Evolutionary conservation across 2,797 vertebrate species (phyloP), one percentile per base, ranked within the genome.

Genomic region (Anas acuta): DNA sequence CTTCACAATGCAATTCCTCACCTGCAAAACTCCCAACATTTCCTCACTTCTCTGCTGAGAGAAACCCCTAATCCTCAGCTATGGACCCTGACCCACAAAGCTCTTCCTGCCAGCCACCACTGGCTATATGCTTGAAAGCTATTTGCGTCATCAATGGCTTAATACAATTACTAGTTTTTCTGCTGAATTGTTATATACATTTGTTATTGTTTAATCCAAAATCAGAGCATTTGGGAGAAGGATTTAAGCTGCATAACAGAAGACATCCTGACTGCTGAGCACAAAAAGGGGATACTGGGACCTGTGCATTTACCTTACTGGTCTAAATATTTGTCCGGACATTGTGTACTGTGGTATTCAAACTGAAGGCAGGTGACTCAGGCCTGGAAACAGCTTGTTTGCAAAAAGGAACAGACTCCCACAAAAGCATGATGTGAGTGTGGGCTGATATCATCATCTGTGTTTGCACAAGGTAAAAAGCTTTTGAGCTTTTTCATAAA

Each of bases 381-480:
- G 93, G 51, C 65, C 37, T 89, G 67, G 86, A 95, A 95, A 81
- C 43, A 56, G 33, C 72, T 82, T 89, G 60, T 76, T 82, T 84
- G 60, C 71, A 57, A 18, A 85, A 87, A 85, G 65, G 37, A 84
- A 79, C 19, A 66, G 6, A 90, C 17, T 28, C n/a, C 33, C 53
- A 82, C 39, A 17, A 49, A 90, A 49, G 41, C 33, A 28, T 74
- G 69, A 92, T 67, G 37, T 23, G 64, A 94, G 79, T 2, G 2
- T 3, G 7, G 47, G 25, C 53, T 82, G 85, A 76, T 75, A 58
- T 26, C 32, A 82, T 88, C 81, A 78, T 56, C 64, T 62, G 41
- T 89, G 30, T 85, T 89, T 94, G 90, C 62, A 61, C 37, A 83
- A 92, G 78, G 62, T 92, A 89, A 80, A 74, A 87, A 49, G 30